Evolutionary conservation across 2,113 vertebrate genomes (phyloP).

Genomic region (Stigmatopora nigra): DNA sequence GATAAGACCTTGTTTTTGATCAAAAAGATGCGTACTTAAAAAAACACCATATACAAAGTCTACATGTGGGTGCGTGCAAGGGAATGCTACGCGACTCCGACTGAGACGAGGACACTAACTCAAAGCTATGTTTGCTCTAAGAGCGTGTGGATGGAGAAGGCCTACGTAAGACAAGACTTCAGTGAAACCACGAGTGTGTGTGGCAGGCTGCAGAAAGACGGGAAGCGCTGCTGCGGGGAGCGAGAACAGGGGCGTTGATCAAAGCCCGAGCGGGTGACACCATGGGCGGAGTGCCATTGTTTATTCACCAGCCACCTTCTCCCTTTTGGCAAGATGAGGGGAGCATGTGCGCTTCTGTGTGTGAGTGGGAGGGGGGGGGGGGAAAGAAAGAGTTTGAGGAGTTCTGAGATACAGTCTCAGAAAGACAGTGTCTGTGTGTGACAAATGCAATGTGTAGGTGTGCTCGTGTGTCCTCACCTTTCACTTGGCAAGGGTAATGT

Average conservation of each 20-base stretch:
- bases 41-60: slow-evolving; percentile 14
- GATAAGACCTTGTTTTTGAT: slow-evolving; percentile 47
- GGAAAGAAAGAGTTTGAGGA: slow-evolving; percentile 57
- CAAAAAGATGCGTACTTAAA: slow-evolving; percentile 30
- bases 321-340: slow-evolving; percentile 64
- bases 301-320: slow-evolving; percentile 70
- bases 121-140: slow-evolving; percentile 46
- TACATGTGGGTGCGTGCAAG: slow-evolving; percentile 29
- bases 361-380: slow-evolving; percentile 51
- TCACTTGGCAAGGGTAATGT: slow-evolving; percentile 61
- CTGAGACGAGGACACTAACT: slow-evolving; percentile 50
- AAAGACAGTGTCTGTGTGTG: slow-evolving; percentile 32
- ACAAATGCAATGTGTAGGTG: slow-evolving; percentile 9
- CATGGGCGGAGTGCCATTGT: slow-evolving; percentile 69
- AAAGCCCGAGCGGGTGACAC: slow-evolving; percentile 69
- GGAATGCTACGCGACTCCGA: slow-evolving; percentile 34
- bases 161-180: slow-evolving; percentile 16
- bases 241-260: slow-evolving; percentile 65
- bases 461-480: slow-evolving; percentile 49
- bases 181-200: neutral
- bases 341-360: slow-evolving; percentile 46
- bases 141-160: slow-evolving; percentile 24
- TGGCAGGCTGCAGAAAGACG: slow-evolving; percentile 48
- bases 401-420: slow-evolving; percentile 40
- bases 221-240: slow-evolving; percentile 61